Evolutionary conservation across 2,797 vertebrate genomes (phyloP).

Genomic region (Tragopan temminckii): DNA sequence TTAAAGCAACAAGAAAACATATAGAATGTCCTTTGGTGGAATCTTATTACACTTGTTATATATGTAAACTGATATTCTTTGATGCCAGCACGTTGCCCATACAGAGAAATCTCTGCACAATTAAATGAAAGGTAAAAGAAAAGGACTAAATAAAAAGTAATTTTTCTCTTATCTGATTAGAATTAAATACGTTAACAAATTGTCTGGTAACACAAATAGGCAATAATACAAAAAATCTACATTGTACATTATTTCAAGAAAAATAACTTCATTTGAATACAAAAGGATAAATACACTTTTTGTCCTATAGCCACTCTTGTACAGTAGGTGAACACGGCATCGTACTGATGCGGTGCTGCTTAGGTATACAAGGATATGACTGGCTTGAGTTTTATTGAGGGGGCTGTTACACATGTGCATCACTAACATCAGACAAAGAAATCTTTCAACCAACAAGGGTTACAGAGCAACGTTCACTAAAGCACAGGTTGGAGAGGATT

Average conservation of each 20-base stretch:
- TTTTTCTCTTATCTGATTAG: slow-evolving; percentile 83
- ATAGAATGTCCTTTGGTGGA: slow-evolving; percentile 99
- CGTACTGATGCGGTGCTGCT: slow-evolving; percentile 79
- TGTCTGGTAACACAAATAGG: slow-evolving; percentile 92
- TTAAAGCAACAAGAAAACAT: slow-evolving; percentile 99
- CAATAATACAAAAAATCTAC: slow-evolving; percentile 98
- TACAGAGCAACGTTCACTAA: slow-evolving; percentile 96
- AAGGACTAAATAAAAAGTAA: slow-evolving; percentile 81
- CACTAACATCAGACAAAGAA: slow-evolving; percentile 95
- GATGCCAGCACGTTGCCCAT: slow-evolving; percentile 97
- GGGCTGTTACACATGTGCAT: slow-evolving; percentile 90
- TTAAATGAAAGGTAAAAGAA: slow-evolving; percentile 81
- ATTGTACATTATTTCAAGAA: slow-evolving; percentile 93
- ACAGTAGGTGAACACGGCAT: slow-evolving; percentile 83
- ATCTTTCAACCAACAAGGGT: slow-evolving; percentile 92
- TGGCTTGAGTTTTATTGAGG: slow-evolving; percentile 76
- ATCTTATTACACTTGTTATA: slow-evolving; percentile 96
- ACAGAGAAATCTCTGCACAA: slow-evolving; percentile 93
- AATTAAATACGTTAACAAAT: slow-evolving; percentile 90
- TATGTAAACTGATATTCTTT: slow-evolving; percentile 99
- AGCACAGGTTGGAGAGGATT: slow-evolving; percentile 89
- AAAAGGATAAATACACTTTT: slow-evolving; percentile 96
- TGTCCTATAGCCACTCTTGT: slow-evolving; percentile 87
- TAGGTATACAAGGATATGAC: slow-evolving; percentile 85
- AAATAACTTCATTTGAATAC: slow-evolving; percentile 98